Base-by-base conservation (phyloP, 2,888 invertebrate genomes). In the Conus canariensis region DNA sequence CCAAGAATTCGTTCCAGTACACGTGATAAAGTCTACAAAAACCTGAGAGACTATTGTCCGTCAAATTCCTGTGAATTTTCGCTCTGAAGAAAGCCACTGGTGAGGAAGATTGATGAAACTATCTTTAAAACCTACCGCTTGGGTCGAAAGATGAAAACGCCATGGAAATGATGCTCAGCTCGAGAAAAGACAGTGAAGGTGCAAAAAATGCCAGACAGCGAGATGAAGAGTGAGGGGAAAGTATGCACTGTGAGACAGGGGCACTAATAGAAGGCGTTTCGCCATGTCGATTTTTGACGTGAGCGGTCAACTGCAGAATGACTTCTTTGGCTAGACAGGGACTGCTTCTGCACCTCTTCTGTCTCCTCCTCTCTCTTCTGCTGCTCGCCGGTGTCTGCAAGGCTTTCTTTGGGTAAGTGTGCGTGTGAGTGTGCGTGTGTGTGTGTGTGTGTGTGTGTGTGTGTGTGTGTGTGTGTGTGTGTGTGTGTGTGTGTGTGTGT, bases 391-490 rank as follows among this genome's bases (percentile, higher is more conserved):
- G 45, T 45, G 45, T 45, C 45, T 45, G 45, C 45, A 45, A 45
- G 45, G 45, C 45, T 45, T 45, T 45, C 45, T 45, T 45, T 45
- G 45, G 45, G 45, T 45, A 45, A 45, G 45, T 45, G 74, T 77
- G 30, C 19, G 25, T 77, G n/a, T n/a, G 6, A 3, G n/a, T 77
- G 25, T 77, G 74, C 30, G 25, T 77, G 74, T 77, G 25, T 77
- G 74, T n/a, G 25, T 77, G 74, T 77, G 25, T 77, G 74, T 77
- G 25, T 77, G 25, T 77, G 25, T 77, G 74, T 77, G n/a, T 77
- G 25, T 77, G 25, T 77, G n/a, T 74, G 22, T 16, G 74, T 74
- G 22, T 74, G 74, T 74, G 22, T 74, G 74, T 74, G 22, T 64
- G 64, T 64, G 64, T 6, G 64, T 64, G 64, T 64, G 64, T 64